Percentiles rank a stretch among this genome's conserved stretches.
Conservation (phyloP, 2,888 invertebrate species). For the Trachelus troglodyta region DNA sequence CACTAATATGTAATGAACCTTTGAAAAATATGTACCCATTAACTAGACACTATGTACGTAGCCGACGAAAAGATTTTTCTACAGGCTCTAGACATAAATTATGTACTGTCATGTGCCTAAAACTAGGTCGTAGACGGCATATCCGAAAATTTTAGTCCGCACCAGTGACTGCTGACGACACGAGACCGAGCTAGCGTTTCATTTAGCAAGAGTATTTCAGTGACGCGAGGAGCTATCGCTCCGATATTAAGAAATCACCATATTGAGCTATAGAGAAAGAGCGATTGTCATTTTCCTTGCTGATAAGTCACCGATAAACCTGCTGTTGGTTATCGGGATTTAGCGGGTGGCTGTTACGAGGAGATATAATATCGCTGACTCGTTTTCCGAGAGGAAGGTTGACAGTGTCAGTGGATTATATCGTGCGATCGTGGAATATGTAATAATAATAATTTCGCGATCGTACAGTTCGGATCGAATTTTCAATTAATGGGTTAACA, state of each 20-base stretch:
- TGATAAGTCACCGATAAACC: slow-evolving; percentile 45
- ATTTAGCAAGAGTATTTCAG: background rate
- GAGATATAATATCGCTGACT: slow-evolving; percentile 40
- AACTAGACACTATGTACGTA: background rate
- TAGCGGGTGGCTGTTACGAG: background rate
- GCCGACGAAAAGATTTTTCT: background rate
- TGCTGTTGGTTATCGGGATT: slow-evolving; percentile 7
- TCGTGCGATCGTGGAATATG: background rate
- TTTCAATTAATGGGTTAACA: background rate
- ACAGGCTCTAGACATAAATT: background rate
- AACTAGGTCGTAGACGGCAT: background rate
- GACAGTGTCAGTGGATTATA: slow-evolving; percentile 12
- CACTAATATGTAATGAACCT: background rate
- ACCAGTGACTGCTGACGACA: slow-evolving; percentile 51
- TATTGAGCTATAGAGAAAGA: background rate
- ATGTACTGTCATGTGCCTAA: background rate
- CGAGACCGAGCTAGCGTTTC: background rate
- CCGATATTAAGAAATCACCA: background rate
- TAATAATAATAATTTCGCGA: background rate
- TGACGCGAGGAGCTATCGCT: background rate
- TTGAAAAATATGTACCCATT: background rate
- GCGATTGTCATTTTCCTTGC: slow-evolving; percentile 1
- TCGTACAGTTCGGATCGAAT: background rate
- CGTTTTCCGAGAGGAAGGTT: slow-evolving; percentile 28
- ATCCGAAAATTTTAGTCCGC: slow-evolving; percentile 24